Evolutionary conservation across 1,140 invertebrate species (phyloP).

Genomic region (Cepaea nemoralis): DNA sequence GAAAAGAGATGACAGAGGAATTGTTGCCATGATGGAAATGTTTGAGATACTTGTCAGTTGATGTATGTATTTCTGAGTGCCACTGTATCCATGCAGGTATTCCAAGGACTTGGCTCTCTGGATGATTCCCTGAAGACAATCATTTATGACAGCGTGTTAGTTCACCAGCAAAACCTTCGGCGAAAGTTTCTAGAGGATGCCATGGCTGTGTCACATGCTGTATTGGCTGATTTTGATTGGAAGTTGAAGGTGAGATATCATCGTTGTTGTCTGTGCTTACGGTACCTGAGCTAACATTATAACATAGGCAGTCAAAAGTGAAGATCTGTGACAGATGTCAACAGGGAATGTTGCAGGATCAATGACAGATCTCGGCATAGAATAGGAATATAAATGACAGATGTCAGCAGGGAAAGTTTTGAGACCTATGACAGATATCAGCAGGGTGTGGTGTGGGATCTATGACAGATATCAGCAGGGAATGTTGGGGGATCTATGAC

Average conservation of each 20-base stretch:
- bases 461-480: no score
- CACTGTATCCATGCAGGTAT: no score
- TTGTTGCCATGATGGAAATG: not conserved
- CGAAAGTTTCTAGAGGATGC: constrained; percentile 54
- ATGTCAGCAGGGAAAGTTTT: no score
- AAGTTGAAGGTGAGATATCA: constrained; percentile 60
- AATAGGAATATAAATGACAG: no score
- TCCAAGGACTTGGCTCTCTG: constrained; percentile 44
- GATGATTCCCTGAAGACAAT: constrained; percentile 51
- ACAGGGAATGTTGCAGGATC: no score
- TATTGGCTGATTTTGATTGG: constrained; percentile 68
- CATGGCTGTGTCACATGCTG: constrained; percentile 59
- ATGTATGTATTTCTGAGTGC: not conserved
- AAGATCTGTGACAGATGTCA: no score
- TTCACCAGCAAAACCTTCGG: constrained; percentile 54
- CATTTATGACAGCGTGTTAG: constrained; percentile 50
- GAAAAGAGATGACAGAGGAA: not conserved
- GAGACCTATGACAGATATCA: no score
- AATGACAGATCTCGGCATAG: no score
- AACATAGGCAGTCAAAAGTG: no score
- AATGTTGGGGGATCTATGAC: no score
- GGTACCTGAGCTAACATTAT: no score
- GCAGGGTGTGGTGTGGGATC: no score
- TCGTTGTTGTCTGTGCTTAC: not conserved
- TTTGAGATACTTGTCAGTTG: not conserved